phyloP scores from a whole-genome alignment of 2,797 vertebrate species.

The Liparis tanakae region DNA sequence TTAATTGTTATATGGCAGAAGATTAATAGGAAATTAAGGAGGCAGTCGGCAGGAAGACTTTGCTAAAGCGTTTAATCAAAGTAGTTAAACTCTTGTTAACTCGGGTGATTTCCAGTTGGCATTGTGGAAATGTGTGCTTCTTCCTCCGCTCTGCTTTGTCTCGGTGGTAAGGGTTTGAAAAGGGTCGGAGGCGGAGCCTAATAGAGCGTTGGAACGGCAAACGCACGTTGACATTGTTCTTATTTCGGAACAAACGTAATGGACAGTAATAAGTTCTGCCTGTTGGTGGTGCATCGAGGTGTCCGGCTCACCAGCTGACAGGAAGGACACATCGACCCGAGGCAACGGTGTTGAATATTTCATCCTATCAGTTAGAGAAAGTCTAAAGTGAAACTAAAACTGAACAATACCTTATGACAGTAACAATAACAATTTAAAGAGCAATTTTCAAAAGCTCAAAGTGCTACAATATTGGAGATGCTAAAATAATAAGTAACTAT shows the following conservation, averaged over 20 bases:
- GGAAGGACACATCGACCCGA: not conserved
- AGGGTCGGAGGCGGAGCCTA: not conserved
- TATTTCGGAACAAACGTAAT: not conserved
- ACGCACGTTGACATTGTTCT: not conserved
- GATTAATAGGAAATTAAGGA: conserved; percentile 24
- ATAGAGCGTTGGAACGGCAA: not conserved
- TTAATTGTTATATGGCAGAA: conserved; percentile 30
- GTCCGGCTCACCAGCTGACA: not conserved
- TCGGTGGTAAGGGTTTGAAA: not conserved
- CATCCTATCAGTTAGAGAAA: not conserved
- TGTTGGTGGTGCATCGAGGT: not conserved
- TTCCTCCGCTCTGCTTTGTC: not conserved
- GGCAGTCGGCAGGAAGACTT: conserved; percentile 22
- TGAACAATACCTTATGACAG: not conserved
- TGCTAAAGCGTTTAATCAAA: conserved; percentile 26
- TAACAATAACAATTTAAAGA: not conserved
- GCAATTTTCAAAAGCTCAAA: not conserved
- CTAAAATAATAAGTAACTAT: not conserved
- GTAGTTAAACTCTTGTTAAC: conserved; percentile 19
- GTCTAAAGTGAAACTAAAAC: not conserved
- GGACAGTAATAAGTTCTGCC: not conserved
- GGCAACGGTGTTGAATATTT: not conserved
- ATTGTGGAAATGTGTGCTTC: not conserved
- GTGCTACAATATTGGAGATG: not conserved
- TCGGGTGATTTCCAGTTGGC: conserved; percentile 1